Percentiles rank a stretch among this genome's conserved stretches.
These are phyloP conservation scores for Naja naja DNA, from an alignment of 2,113 vertebrate genomes.

Conservation along the genomic window DNA sequence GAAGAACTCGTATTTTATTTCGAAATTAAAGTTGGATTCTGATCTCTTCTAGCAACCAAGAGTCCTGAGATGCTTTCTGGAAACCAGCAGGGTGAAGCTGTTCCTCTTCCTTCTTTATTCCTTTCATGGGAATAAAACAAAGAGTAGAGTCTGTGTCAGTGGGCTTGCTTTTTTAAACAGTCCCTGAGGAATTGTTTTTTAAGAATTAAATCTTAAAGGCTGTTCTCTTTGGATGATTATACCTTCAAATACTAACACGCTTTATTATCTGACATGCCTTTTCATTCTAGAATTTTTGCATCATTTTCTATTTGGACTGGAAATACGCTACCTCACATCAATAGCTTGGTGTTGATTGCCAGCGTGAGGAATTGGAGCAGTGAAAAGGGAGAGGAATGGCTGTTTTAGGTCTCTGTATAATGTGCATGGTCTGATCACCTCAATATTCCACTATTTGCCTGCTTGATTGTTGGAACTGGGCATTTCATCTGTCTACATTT, in stretches of 20 bases:
- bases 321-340: neutral
- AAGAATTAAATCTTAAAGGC: neutral
- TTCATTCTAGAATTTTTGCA: neutral
- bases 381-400: rapidly evolving
- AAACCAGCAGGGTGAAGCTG: neutral
- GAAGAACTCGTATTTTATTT: conserved; percentile 32
- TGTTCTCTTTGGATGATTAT: neutral
- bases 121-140: neutral
- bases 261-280: neutral
- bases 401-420: neutral
- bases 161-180: neutral
- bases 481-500: neutral
- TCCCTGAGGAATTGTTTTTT: rapidly evolving
- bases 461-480: neutral
- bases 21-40: conserved; percentile 36
- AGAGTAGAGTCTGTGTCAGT: neutral
- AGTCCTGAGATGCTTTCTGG: neutral
- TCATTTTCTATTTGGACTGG: neutral
- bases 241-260: neutral
- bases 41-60: neutral
- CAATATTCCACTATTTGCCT: neutral
- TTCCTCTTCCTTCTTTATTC: neutral
- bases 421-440: neutral
- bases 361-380: neutral
- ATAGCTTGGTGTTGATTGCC: neutral